phyloP scores from a whole-genome alignment of 2,113 vertebrate genomes.

The Cololabis saira region DNA sequence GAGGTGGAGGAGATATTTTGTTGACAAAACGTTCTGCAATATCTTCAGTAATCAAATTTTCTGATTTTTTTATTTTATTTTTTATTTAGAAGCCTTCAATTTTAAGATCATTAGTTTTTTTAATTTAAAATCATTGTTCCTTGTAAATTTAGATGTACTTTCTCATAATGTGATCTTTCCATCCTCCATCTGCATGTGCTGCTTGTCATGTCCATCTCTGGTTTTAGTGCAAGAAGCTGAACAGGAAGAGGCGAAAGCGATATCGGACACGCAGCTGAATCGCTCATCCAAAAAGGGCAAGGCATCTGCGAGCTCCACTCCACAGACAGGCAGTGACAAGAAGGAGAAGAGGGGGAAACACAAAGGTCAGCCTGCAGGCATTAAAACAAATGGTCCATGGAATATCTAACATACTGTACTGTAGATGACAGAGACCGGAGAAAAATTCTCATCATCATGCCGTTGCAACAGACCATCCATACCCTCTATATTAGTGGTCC shows the following conservation, averaged over 20 bases:
- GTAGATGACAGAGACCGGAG: not conserved
- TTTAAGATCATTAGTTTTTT: not conserved
- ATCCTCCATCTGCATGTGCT: slow-evolving; percentile 8
- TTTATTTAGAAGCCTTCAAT: not conserved
- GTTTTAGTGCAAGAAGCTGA: slow-evolving; percentile 93
- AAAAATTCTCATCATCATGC: slow-evolving; percentile 15
- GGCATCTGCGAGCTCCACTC: slow-evolving; percentile 85
- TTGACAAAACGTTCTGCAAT: not conserved
- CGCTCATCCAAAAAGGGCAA: slow-evolving; percentile 93
- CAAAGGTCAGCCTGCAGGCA: slow-evolving; percentile 90
- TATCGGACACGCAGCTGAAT: slow-evolving; percentile 83
- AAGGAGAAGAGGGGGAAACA: slow-evolving; percentile 96
- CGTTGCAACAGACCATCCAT: not conserved
- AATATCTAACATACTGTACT: slow-evolving; percentile 3
- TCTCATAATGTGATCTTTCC: not conserved
- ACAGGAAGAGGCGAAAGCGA: slow-evolving; percentile 88
- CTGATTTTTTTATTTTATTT: not conserved
- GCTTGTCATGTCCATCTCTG: slow-evolving; percentile 40
- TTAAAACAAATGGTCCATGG: slow-evolving; percentile 24
- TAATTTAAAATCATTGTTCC: too few relatives aligned
- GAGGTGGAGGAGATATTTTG: too few relatives aligned
- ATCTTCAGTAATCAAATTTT: not conserved
- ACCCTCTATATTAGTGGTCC: too few relatives aligned
- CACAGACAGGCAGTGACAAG: slow-evolving; percentile 89
- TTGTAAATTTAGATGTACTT: too few relatives aligned